Conservation (phyloP, 2,888 invertebrate species). For the Nomada ferruginata region DNA sequence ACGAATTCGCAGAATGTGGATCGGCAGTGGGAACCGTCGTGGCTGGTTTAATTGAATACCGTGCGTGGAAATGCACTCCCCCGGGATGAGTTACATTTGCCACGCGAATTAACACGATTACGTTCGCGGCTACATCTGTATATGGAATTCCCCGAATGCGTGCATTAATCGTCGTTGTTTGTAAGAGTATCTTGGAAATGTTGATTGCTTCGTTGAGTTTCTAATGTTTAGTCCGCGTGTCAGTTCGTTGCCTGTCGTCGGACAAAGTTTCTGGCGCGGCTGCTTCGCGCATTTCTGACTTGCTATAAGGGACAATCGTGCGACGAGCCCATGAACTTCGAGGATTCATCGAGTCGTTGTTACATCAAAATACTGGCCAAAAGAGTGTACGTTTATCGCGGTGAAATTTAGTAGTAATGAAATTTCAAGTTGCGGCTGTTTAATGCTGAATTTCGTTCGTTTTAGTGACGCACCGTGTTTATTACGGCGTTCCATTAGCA, state of each 20-base stretch:
- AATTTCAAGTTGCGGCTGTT: too few species aligned
- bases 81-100: conserved; percentile 62
- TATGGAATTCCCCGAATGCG: conserved; percentile 59
- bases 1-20: conserved; percentile 15
- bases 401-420: too few species aligned
- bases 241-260: conserved; percentile 62
- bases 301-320: neutral
- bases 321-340: too few species aligned
- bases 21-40: conserved; percentile 17
- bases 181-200: conserved; percentile 70
- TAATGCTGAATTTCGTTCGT: too few species aligned
- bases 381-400: too few species aligned
- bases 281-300: conserved; percentile 48
- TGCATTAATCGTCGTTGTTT: conserved; percentile 70
- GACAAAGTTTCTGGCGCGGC: conserved; percentile 57
- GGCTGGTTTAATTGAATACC: conserved; percentile 45
- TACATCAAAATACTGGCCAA: conserved; percentile 11
- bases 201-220: conserved; percentile 70
- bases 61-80: conserved; percentile 53
- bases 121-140: conserved; percentile 59
- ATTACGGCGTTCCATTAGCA: too few species aligned
- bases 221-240: conserved; percentile 68
- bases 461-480: too few species aligned
- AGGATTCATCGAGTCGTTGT: conserved; percentile 36
- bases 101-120: conserved; percentile 61